These are phyloP conservation scores for Taenioides sp. DNA, from an alignment of 2,797 vertebrate species.

Conservation along the genomic window DNA sequence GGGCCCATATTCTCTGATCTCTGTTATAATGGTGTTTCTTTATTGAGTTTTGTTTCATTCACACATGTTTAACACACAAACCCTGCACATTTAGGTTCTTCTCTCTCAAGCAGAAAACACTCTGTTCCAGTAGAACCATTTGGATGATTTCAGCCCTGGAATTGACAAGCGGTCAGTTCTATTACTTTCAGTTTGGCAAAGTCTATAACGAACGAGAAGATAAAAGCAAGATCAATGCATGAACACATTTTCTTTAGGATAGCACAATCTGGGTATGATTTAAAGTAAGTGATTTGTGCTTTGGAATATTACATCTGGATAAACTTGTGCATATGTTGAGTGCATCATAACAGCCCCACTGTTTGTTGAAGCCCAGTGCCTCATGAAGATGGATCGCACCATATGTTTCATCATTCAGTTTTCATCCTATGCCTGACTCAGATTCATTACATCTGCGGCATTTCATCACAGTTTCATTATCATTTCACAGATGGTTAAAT, in stretches of 20 bases:
- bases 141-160: too few relatives aligned
- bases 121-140: too few relatives aligned
- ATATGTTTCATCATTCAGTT: slow-evolving; percentile 13
- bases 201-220: not conserved
- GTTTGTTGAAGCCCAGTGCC: not conserved
- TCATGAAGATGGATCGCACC: slow-evolving; percentile 21
- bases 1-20: too few relatives aligned
- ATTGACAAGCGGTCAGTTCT: too few relatives aligned
- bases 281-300: not conserved
- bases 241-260: not conserved
- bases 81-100: too few relatives aligned
- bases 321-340: slow-evolving; percentile 2
- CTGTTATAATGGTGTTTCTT: too few relatives aligned
- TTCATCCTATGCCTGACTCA: not conserved
- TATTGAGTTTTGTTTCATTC: too few relatives aligned
- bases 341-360: slow-evolving; percentile 12
- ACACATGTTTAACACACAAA: too few relatives aligned
- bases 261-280: not conserved
- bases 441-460: slow-evolving; percentile 6
- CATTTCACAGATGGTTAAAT: not conserved
- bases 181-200: too few relatives aligned
- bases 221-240: not conserved
- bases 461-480: not conserved
- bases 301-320: not conserved
- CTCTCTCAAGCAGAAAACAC: too few relatives aligned